Evolutionary conservation across 2,888 invertebrate species (phyloP).

Genomic region (Sceliomorpha sp.): DNA sequence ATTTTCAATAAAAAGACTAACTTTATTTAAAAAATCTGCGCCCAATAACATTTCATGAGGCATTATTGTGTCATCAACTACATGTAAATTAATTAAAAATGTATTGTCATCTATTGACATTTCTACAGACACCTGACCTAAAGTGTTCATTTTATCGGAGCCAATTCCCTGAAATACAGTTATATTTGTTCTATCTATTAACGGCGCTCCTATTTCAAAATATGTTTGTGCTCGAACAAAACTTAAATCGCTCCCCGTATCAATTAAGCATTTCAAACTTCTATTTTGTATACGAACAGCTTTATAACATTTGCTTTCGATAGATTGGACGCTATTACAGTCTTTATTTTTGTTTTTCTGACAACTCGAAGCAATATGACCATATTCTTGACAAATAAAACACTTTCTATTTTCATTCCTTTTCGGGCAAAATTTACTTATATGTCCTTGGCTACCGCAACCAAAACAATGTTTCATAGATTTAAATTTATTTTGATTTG

Average conservation of each 20-base stretch:
- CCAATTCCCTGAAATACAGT: not conserved
- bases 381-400: slow-evolving; percentile 18
- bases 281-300: slow-evolving; percentile 4
- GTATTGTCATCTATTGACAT: no score
- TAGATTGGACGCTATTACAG: slow-evolving; percentile 6
- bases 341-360: slow-evolving; percentile 3
- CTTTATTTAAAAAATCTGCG: slow-evolving; percentile 29
- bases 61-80: slow-evolving; percentile 25
- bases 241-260: slow-evolving; percentile 21
- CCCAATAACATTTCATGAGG: slow-evolving; percentile 35
- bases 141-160: not conserved
- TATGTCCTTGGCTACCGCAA: slow-evolving; percentile 17
- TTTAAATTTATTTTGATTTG: no score
- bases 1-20: slow-evolving; percentile 15
- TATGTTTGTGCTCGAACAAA: slow-evolving; percentile 9
- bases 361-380: slow-evolving; percentile 12
- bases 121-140: no score
- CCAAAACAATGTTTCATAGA: slow-evolving; percentile 12
- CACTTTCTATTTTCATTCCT: slow-evolving; percentile 8
- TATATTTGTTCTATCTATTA: no score
- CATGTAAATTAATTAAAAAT: slow-evolving; percentile 27
- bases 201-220: slow-evolving; percentile 12
- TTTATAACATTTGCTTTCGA: slow-evolving; percentile 2
- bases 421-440: slow-evolving; percentile 9
- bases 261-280: slow-evolving; percentile 6